Evolutionary conservation across 2,888 invertebrate genomes (phyloP), one percentile per base, ranked within the genome.

Genomic region (Antheraea assamensis): DNA sequence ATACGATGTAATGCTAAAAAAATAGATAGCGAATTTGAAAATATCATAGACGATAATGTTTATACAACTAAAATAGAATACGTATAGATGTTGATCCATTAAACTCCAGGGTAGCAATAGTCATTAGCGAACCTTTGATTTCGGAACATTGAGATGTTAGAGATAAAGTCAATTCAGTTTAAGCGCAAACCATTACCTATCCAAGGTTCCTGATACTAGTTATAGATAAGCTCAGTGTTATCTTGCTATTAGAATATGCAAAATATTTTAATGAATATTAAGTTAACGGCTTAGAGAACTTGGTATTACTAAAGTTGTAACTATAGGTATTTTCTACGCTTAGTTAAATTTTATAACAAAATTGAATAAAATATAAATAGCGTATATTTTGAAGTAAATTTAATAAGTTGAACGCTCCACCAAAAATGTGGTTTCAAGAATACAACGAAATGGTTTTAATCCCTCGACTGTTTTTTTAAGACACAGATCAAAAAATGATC

Each of bases 211-310:
- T 30, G 52, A 49, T 70, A 15, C 35, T 42, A 47, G 47, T 70
- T 47, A 47, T 24, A 47, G 47, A 35, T 70, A 70, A 70, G 24
- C 42, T 35, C 24, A 21, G 5, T 24, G 42, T 70, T 35, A n/a
- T 71, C 52, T 27, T 21, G 49, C 21, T 71, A 42, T 52, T 30
- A 52, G 52, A 27, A 64, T 30, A 64, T 64, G 61, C 61, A 64
- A 64, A 64, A 64, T 64, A 64, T 27, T 64, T 5, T 30, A 64
- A 64, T 64, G 30, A 17, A 64, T 64, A 64, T 64, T 30, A 64
- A 64, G 17, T 15, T 30, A 64, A 64, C 30, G 27, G 27, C 15
- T 64, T 30, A 64, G 30, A 30, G 13, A 64, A 30, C 5, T 64
- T 64, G 27, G 30, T 17, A 64, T 15, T 30, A 4, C 3, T 13